Percentiles rank a stretch among this genome's conserved stretches.
Conservation (phyloP, 2,888 invertebrate species). For the Caenorhabditis doughertyi region DNA sequence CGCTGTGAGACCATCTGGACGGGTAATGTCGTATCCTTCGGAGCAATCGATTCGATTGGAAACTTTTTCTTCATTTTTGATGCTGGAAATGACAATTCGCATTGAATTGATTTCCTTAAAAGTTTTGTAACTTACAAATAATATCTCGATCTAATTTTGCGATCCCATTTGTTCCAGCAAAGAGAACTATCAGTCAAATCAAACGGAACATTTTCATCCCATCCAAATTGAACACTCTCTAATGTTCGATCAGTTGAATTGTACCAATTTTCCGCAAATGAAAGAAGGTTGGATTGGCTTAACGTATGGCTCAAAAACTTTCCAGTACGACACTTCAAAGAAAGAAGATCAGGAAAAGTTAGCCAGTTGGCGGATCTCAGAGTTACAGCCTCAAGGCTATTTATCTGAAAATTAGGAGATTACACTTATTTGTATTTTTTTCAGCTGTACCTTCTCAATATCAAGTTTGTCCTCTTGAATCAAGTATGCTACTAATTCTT, state of each 20-base stretch:
- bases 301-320: not conserved
- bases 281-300: not conserved
- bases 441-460: not conserved
- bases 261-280: constrained; percentile 17
- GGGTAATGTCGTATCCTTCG: constrained; percentile 11
- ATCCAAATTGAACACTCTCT: constrained; percentile 4
- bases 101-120: too few species aligned
- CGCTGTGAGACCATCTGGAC: constrained; percentile 20
- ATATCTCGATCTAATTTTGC: constrained; percentile 3
- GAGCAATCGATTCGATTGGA: constrained; percentile 1
- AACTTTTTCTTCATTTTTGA: not conserved
- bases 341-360: not conserved
- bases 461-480: not conserved
- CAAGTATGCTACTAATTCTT: not conserved
- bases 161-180: not conserved
- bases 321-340: constrained; percentile 1
- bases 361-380: not conserved
- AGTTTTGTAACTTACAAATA: not conserved
- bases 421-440: not conserved
- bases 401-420: constrained; percentile 4
- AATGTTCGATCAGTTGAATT: constrained; percentile 6
- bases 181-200: not conserved
- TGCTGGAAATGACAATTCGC: not conserved
- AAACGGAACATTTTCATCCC: not conserved
- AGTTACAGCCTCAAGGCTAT: not conserved